phyloP scores from a whole-genome alignment of 2,888 invertebrate genomes.

The Leucophenga montana region DNA sequence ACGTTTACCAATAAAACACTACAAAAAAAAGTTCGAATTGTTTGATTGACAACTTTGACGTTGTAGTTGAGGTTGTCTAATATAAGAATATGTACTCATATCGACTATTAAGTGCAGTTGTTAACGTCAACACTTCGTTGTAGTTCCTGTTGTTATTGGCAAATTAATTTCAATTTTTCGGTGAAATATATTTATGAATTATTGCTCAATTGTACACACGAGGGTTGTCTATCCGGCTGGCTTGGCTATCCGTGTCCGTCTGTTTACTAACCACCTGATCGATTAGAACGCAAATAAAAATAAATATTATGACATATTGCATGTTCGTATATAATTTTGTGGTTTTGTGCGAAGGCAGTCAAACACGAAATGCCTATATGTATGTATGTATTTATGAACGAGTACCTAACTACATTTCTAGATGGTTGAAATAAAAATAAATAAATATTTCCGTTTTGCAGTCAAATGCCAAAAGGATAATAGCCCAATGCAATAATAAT shows the following conservation, averaged over 20 bases:
- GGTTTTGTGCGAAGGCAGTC: conserved; percentile 45
- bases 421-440: conserved; percentile 42
- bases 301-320: conserved; percentile 61
- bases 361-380: background rate
- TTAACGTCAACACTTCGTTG: conserved; percentile 60
- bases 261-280: conserved; percentile 55
- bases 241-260: background rate
- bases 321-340: conserved; percentile 60
- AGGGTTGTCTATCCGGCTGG: background rate
- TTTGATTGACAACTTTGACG: conserved; percentile 23
- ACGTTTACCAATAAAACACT: background rate
- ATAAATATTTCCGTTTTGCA: conserved; percentile 46
- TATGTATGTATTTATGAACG: no score
- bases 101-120: conserved; percentile 50
- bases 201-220: conserved; percentile 56
- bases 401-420: no score
- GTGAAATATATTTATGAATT: conserved; percentile 66
- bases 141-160: conserved; percentile 42
- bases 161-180: conserved; percentile 57
- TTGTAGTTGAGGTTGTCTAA: conserved; percentile 13
- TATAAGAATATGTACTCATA: conserved; percentile 33
- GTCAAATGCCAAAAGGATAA: conserved; percentile 49
- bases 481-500: conserved; percentile 26
- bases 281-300: conserved; percentile 47
- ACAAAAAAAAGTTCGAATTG: background rate